Conservation (phyloP, 2,888 invertebrate species). For the Ramazzottius varieornatus region DNA sequence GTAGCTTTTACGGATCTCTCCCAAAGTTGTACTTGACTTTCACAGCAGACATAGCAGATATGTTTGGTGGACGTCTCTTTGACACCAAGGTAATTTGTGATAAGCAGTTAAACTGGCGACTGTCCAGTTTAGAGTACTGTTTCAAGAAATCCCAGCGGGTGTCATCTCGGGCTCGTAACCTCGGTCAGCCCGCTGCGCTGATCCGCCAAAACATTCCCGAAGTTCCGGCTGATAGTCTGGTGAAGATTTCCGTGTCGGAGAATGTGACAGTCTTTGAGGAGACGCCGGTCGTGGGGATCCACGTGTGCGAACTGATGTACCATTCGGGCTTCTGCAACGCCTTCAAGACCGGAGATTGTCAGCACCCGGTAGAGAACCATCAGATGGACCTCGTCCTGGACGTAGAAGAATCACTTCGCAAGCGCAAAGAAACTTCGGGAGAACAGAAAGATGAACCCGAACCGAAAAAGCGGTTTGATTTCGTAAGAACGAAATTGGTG, state of each 20-base stretch:
- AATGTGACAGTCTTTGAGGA: neutral
- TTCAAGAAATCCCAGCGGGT: neutral
- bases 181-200: neutral
- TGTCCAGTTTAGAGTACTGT: neutral
- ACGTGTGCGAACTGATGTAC: neutral
- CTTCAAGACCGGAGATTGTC: neutral
- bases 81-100: neutral
- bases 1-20: neutral
- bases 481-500: no score
- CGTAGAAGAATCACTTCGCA: neutral
- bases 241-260: neutral
- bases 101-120: neutral
- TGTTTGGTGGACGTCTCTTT: neutral
- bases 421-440: no score
- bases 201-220: neutral
- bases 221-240: neutral
- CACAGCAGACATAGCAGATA: neutral
- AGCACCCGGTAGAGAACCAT: neutral
- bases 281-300: neutral
- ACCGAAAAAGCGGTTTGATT: no score
- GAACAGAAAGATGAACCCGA: no score
- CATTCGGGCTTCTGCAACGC: neutral
- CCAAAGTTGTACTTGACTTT: neutral
- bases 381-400: slow-evolving; percentile 1
- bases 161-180: no score